A percentile compares a stretch with the other conserved stretches of the same genome.
These are phyloP conservation scores for Pterobdella sp. DNA, from an alignment of 2,888 invertebrate genomes.

Conservation along the genomic window DNA sequence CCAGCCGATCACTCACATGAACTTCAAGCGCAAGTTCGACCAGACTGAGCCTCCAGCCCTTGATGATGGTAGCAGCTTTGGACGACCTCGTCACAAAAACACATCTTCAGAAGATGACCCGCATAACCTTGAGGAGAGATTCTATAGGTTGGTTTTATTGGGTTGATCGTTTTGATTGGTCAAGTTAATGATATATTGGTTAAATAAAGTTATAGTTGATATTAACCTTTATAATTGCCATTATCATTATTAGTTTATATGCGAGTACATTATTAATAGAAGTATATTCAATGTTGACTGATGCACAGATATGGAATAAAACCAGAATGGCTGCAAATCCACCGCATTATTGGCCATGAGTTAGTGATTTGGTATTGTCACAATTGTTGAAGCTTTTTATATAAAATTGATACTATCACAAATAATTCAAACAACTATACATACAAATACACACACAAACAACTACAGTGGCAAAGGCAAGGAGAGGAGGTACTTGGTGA, in stretches of 20 bases:
- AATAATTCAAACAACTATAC: neutral
- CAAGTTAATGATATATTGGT: too few species aligned
- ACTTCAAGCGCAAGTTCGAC: conserved; percentile 83
- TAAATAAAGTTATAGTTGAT: too few species aligned
- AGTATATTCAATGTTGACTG: too few species aligned
- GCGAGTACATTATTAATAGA: too few species aligned
- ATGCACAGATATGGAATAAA: conserved; percentile 90
- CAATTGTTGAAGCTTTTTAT: neutral
- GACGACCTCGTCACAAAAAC: conserved; percentile 41
- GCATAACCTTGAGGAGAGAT: conserved; percentile 51
- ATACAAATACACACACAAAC: neutral
- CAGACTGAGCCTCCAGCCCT: conserved; percentile 90
- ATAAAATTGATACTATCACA: neutral
- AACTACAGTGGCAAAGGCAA: conserved; percentile 34
- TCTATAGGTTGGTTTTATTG: too few species aligned
- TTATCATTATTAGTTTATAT: too few species aligned
- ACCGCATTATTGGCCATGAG: conserved; percentile 73
- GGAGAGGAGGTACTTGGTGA: conserved; percentile 65
- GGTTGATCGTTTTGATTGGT: too few species aligned
- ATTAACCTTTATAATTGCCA: too few species aligned
- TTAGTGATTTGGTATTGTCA: conserved; percentile 29
- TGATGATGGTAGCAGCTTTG: conserved; percentile 60
- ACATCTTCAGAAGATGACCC: conserved; percentile 42
- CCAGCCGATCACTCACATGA: conserved; percentile 79
- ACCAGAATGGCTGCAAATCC: conserved; percentile 87